Conservation (phyloP, 1,140 invertebrate genomes). For the Psix sp. region DNA sequence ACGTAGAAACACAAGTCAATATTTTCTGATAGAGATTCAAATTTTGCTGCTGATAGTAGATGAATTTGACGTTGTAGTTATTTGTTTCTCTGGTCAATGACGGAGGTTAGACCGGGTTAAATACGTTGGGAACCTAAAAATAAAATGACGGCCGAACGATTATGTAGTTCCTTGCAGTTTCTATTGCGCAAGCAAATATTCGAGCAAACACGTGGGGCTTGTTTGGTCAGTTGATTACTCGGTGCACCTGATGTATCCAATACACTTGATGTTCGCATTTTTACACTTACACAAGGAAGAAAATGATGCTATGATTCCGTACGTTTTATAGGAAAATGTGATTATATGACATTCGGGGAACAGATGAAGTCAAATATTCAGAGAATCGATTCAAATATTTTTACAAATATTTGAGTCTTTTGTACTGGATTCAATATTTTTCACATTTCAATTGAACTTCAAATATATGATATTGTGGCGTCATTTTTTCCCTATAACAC, state of each 20-base stretch:
- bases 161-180: conserved; percentile 48
- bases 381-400: no score
- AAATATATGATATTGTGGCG: no score
- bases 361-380: no score
- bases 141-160: conserved; percentile 51
- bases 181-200: conserved; percentile 53
- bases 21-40: conserved; percentile 12
- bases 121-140: conserved; percentile 52
- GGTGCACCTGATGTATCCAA: conserved; percentile 22
- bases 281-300: conserved; percentile 2
- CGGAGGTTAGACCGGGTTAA: conserved; percentile 59
- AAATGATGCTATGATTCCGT: no score
- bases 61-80: conserved; percentile 44
- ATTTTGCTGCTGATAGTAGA: conserved; percentile 31
- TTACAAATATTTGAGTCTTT: no score
- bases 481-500: no score
- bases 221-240: conserved; percentile 20
- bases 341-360: no score
- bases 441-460: no score
- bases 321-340: no score
- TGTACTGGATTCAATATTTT: no score
- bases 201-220: conserved; percentile 46
- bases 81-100: conserved; percentile 56
- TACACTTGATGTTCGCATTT: conserved; percentile 32
- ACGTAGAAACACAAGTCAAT: background rate